Base-by-base conservation (phyloP, 2,797 vertebrate genomes). In the Todus mexicanus region DNA sequence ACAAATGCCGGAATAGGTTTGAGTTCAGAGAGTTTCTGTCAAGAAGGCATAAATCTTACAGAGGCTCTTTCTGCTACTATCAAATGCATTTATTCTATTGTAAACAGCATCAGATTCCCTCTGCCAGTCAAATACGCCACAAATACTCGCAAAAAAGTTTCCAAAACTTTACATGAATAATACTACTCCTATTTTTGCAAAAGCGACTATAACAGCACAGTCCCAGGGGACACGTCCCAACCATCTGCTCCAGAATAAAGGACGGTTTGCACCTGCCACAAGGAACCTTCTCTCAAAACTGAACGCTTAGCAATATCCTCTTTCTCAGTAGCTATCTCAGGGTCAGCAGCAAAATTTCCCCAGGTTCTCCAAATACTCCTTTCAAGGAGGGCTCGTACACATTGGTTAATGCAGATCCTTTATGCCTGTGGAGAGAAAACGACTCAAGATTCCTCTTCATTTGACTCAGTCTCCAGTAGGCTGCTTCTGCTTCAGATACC, bases 401-500 rank as follows among this genome's bases (percentile, higher is more conserved):
- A 1, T 2, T 14, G 47, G 33, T 73, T 56, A 70, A 79, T 3
- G 45, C 37, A 51, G 42, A 57, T 16, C 22, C 56, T 35, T 75
- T 14, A 29, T 0, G 2, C 6, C 11, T 15, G 29, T 9, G 17
- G 38, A 37, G 25, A 42, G 40, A 54, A 42, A n/a, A 63, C n/a
- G 26, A 37, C 11, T 73, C 12, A 13, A 31, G 61, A 20, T 33
- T 84, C n/a, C 64, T 37, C 35, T 61, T 51, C 5, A 2, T 53
- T 60, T 31, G 26, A 61, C 7, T 27, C 38, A 47, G 33, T 5
- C 66, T 68, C 63, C 74, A 64, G 33, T 20, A 51, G 25, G 43
- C 59, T 47, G 20, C 10, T 83, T 22, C 53, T 74, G 69, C 5
- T 42, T 33, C 14, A 0, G 0, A 2, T 19, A 6, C 4, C 37